These are phyloP conservation scores for Drosophila fuyamai DNA, from an alignment of 1,140 invertebrate species.

Conservation along the genomic window DNA sequence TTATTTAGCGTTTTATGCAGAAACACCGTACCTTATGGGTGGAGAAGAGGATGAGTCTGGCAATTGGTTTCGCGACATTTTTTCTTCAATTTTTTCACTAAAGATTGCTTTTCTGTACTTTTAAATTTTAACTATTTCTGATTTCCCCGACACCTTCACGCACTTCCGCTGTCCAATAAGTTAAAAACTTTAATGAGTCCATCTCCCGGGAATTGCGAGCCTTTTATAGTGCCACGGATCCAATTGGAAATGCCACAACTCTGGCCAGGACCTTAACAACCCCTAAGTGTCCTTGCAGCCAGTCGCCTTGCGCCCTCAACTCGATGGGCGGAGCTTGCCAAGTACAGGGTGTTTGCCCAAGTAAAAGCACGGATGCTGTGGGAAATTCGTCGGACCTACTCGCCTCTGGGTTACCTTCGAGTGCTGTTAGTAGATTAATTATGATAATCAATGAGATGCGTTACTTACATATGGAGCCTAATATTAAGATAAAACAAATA, in stretches of 20 bases:
- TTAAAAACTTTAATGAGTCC: conserved; percentile 61
- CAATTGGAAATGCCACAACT: conserved; percentile 70
- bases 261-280: conserved; percentile 35
- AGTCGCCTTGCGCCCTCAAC: conserved; percentile 48
- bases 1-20: neutral
- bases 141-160: neutral
- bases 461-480: neutral
- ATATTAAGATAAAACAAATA: neutral
- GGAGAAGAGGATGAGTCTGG: conserved; percentile 86
- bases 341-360: conserved; percentile 66
- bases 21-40: conserved; percentile 83
- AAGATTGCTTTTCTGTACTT: neutral
- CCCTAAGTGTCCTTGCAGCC: conserved; percentile 58
- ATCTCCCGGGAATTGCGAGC: conserved; percentile 66
- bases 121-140: neutral
- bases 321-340: conserved; percentile 68
- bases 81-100: conserved; percentile 7
- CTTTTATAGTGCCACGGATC: conserved; percentile 72
- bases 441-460: conserved; percentile 3
- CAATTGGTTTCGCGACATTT: conserved; percentile 85
- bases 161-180: conserved; percentile 64
- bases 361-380: conserved; percentile 47
- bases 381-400: conserved; percentile 36
- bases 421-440: conserved; percentile 33
- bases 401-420: conserved; percentile 4